Conservation (phyloP, 1,140 invertebrate genomes). For the Tetramorium parvispinum region DNA sequence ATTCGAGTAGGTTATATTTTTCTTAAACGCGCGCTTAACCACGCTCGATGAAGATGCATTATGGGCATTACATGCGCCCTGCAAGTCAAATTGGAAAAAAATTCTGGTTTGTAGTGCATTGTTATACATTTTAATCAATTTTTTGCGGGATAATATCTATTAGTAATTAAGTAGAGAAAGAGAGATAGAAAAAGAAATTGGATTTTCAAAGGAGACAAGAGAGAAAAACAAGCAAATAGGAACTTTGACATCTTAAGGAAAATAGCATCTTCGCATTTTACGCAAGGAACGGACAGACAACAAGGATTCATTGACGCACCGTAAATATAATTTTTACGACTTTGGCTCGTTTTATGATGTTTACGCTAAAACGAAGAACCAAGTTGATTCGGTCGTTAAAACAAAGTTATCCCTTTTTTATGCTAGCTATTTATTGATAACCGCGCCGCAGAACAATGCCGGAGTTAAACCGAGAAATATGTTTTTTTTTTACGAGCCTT, state of each 20-base stretch:
- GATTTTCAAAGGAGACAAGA: not conserved
- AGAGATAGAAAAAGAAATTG: not conserved
- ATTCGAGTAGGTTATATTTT: conserved; percentile 18
- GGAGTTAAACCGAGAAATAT: conserved; percentile 39
- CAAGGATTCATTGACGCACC: conserved; percentile 31
- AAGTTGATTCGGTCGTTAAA: conserved; percentile 35
- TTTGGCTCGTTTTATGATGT: conserved; percentile 48
- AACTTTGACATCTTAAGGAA: not conserved
- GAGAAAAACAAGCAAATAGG: conserved; percentile 5
- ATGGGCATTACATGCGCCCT: not conserved
- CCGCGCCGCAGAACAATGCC: not conserved
- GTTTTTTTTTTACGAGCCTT: conserved; percentile 40
- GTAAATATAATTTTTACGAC: conserved; percentile 63
- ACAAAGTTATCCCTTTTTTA: conserved; percentile 44
- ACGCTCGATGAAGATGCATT: not conserved
- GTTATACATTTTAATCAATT: not conserved
- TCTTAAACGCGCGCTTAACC: not conserved
- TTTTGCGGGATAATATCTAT: not conserved
- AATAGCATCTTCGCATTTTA: not conserved
- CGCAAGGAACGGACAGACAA: not conserved
- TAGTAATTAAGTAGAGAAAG: not conserved
- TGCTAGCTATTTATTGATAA: conserved; percentile 22
- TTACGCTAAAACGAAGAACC: conserved; percentile 28
- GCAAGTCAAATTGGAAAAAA: not conserved
- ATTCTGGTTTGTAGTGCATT: not conserved